Evolutionary conservation across 2,888 invertebrate genomes (phyloP), one percentile per base, ranked within the genome.

Genomic region (Chloroclysta siterata): DNA sequence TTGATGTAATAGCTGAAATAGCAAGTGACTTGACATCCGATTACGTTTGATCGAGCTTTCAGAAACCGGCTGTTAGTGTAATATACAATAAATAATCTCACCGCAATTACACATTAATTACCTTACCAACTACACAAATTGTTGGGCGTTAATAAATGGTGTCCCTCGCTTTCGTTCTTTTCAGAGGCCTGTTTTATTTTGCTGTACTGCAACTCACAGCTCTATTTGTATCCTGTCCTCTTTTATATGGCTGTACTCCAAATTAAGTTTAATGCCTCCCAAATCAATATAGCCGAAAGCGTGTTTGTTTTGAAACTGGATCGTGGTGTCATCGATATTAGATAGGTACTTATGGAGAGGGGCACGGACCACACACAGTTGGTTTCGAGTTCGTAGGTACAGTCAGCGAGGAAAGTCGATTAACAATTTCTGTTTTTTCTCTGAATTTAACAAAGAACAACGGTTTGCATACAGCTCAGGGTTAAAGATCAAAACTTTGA

Each of bases 241-340:
- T 42, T n/a, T 41, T 33, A 14, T 36, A 55, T 15, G 46, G 47
- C 29, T 36, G 15, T 58, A 39, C 44, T 50, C 56, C 33, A 55
- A 61, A 63, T 63, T 55, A 61, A 56, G 66, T 57, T 63, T 17
- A 59, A 60, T 60, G 59, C 65, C 56, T 66, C 69, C 71, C 65
- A 71, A 77, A 80, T 80, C 80, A 77, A 79, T 79, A 77, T 66
- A 47, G 64, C 70, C 73, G 68, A 80, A 75, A 73, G 69, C 71
- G 61, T 66, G 71, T 79, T 80, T 81, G 75, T 80, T 79, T 78
- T 81, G 80, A 76, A 81, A 81, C 73, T 74, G 72, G 76, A 81
- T 74, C 75, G 69, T 42, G 60, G 70, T 75, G 78, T 77, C 82
- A 81, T 80, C 75, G 81, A 81, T 79, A 68, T 61, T 54, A 39